Percentiles rank a stretch among this genome's conserved stretches.
These are phyloP conservation scores for Psittacula echo DNA, from an alignment of 2,797 vertebrate species.

Conservation along the genomic window DNA sequence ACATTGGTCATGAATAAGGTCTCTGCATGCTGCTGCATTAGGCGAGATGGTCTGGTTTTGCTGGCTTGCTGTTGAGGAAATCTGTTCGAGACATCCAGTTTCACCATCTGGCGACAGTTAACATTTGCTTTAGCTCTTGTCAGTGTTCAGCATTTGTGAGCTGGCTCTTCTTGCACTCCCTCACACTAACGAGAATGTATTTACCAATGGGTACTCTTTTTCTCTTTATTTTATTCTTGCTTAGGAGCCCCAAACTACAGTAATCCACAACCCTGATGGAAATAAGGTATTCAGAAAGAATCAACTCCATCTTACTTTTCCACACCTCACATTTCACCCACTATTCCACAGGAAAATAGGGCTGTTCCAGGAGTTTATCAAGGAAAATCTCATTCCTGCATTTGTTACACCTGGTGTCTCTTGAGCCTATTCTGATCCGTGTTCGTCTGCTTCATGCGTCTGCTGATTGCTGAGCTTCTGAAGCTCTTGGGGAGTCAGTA, in stretches of 20 bases:
- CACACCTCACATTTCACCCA: constrained; percentile 70
- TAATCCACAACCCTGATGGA: constrained; percentile 99
- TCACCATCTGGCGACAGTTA: constrained; percentile 63
- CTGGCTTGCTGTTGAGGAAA: constrained; percentile 47
- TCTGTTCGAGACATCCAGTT: constrained; percentile 41
- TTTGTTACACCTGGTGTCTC: constrained; percentile 5
- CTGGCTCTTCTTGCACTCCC: constrained; percentile 68
- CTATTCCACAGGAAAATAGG: constrained; percentile 9
- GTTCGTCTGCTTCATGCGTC: background rate
- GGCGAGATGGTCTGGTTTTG: constrained; percentile 38
- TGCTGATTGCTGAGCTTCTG: background rate
- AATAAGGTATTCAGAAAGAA: constrained; percentile 93
- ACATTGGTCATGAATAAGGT: constrained; percentile 74
- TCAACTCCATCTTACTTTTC: constrained; percentile 70
- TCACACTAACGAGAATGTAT: constrained; percentile 59
- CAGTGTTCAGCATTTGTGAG: constrained; percentile 64
- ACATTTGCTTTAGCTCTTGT: constrained; percentile 73
- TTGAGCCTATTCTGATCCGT: background rate
- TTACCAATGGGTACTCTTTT: constrained; percentile 81
- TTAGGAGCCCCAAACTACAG: constrained; percentile 99
- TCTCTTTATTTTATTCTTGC: constrained; percentile 84
- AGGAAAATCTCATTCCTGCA: background rate
- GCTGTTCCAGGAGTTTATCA: background rate
- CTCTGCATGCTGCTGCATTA: constrained; percentile 80
- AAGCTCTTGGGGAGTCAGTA: background rate